Conservation (phyloP, 2,888 invertebrate genomes). For the Parnassius orleans region DNA sequence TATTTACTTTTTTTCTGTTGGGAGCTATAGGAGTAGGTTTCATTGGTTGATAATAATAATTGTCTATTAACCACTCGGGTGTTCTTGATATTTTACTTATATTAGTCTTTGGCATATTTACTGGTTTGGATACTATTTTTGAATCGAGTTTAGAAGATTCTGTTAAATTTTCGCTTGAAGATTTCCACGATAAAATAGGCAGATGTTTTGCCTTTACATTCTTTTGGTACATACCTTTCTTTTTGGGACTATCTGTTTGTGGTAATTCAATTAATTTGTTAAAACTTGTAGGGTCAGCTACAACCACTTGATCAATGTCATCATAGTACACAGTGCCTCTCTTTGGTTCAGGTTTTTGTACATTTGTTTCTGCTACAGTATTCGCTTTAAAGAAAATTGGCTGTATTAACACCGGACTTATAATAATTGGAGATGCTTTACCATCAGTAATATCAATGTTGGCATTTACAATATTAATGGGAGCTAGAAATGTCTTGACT, state of each 20-base stretch:
- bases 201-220: slow-evolving; percentile 54
- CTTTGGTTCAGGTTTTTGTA: slow-evolving; percentile 39
- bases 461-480: slow-evolving; percentile 54
- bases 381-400: slow-evolving; percentile 57
- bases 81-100: slow-evolving; percentile 57
- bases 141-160: slow-evolving; percentile 43
- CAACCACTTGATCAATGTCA: slow-evolving; percentile 62
- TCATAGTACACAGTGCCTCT: slow-evolving; percentile 62
- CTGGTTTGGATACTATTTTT: slow-evolving; percentile 35
- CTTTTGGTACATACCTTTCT: slow-evolving; percentile 57
- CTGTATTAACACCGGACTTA: slow-evolving; percentile 67
- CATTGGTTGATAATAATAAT: slow-evolving; percentile 68
- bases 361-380: slow-evolving; percentile 27
- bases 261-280: background rate
- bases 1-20: slow-evolving; percentile 48
- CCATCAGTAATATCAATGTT: slow-evolving; percentile 36
- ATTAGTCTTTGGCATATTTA: slow-evolving; percentile 36
- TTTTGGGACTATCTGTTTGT: slow-evolving; percentile 33
- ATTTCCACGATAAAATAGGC: slow-evolving; percentile 54
- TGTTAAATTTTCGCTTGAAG: slow-evolving; percentile 46
- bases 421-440: slow-evolving; percentile 54
- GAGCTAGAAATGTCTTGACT: slow-evolving; percentile 53
- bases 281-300: slow-evolving; percentile 33
- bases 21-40: slow-evolving; percentile 63
- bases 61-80: slow-evolving; percentile 63